Conservation (phyloP, 2,888 invertebrate species). For the Morinoia aosen region DNA sequence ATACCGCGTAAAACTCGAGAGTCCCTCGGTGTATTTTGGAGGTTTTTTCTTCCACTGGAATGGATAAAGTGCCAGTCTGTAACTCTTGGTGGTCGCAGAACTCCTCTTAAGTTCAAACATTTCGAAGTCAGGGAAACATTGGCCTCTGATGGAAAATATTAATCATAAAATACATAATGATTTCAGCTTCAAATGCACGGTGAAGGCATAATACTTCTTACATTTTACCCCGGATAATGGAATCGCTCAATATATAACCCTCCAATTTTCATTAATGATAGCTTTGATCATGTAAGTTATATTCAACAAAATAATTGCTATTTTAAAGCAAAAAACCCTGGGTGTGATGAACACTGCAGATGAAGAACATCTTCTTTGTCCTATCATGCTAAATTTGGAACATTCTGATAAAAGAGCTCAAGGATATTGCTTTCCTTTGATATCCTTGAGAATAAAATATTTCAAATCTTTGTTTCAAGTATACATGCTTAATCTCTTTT, state of each 20-base stretch:
- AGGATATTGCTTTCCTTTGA: no score
- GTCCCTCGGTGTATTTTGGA: not conserved
- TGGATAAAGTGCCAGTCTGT: not conserved
- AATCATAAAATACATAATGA: not conserved
- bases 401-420: no score
- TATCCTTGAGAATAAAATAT: no score
- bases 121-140: not conserved
- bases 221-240: not conserved
- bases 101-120: not conserved
- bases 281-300: no score
- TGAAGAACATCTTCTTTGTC: no score
- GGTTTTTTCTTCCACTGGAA: not conserved
- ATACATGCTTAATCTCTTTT: no score
- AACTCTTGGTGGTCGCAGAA: not conserved
- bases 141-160: not conserved
- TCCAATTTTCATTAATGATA: no score
- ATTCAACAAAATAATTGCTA: no score
- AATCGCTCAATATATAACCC: not conserved
- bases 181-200: not conserved
- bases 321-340: no score
- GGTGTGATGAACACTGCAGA: no score
- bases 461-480: no score
- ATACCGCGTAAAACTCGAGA: not conserved
- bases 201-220: not conserved
- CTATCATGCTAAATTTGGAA: no score